These are phyloP conservation scores for Polia nebulosa DNA, from an alignment of 2,888 invertebrate genomes.

Conservation along the genomic window DNA sequence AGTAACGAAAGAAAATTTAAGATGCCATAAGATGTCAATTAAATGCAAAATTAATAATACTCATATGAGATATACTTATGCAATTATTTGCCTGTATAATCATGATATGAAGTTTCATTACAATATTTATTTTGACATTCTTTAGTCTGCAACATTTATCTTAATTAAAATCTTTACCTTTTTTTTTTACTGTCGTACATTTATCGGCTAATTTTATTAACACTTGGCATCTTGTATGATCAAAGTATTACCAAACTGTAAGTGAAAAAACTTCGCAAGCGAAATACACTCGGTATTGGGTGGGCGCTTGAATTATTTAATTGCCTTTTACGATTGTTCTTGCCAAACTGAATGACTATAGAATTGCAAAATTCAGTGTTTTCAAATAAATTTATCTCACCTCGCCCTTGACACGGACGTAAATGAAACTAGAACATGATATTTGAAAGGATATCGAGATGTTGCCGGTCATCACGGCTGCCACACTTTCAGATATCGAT, in stretches of 20 bases:
- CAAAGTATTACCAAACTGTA: slow-evolving; percentile 13
- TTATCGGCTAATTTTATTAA: slow-evolving; percentile 6
- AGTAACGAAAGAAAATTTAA: neutral
- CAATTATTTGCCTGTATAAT: slow-evolving; percentile 25
- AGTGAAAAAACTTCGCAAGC: slow-evolving; percentile 12
- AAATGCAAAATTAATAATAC: no score
- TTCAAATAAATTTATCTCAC: slow-evolving; percentile 56
- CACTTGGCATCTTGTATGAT: neutral
- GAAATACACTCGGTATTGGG: slow-evolving; percentile 6
- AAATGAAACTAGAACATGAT: slow-evolving; percentile 61
- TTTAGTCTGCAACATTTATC: slow-evolving; percentile 14
- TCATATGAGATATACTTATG: no score
- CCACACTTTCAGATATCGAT: slow-evolving; percentile 45
- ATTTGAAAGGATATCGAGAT: slow-evolving; percentile 63
- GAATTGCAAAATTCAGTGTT: slow-evolving; percentile 51
- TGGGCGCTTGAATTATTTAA: slow-evolving; percentile 57
- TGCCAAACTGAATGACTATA: slow-evolving; percentile 40
- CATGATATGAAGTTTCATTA: slow-evolving; percentile 5
- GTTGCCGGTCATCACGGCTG: slow-evolving; percentile 44
- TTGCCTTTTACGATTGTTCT: slow-evolving; percentile 54
- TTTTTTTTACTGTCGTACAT: neutral
- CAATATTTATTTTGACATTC: slow-evolving; percentile 12
- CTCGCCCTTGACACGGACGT: slow-evolving; percentile 61
- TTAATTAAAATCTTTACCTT: slow-evolving; percentile 8
- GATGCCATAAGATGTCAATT: neutral